Conservation (phyloP, 2,888 invertebrate genomes). For the Caenorhabditis sp. region DNA sequence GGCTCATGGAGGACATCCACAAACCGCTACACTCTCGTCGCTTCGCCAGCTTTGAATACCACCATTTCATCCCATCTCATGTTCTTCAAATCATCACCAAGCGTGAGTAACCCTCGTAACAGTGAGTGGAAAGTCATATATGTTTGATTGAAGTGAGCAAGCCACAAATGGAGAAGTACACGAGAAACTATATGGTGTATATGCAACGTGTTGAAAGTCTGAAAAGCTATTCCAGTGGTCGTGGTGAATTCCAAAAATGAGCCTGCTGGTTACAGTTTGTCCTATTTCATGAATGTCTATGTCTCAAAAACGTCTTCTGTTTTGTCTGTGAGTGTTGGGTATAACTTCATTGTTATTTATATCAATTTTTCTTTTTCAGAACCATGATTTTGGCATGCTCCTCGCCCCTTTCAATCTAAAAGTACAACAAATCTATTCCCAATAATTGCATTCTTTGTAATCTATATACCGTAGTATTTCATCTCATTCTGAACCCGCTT, state of each 20-base stretch:
- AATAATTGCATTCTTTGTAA: no score
- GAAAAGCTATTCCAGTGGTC: slow-evolving; percentile 27
- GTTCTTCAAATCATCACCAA: slow-evolving; percentile 10
- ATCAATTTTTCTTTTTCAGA: no score
- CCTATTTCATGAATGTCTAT: not conserved
- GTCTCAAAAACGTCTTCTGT: not conserved
- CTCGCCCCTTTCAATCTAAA: no score
- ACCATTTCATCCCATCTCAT: slow-evolving; percentile 48
- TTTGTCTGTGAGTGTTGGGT: not conserved
- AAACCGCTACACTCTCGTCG: slow-evolving; percentile 35
- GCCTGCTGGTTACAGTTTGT: not conserved
- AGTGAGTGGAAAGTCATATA: no score
- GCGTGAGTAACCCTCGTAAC: not conserved
- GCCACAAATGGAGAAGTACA: slow-evolving; percentile 27
- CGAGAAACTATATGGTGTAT: slow-evolving; percentile 29
- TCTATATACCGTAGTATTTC: no score
- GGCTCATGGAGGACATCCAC: slow-evolving; percentile 35
- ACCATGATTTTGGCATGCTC: no score
- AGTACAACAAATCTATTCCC: no score
- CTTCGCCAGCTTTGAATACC: slow-evolving; percentile 43
- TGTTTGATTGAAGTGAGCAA: slow-evolving; percentile 25
- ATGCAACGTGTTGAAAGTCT: slow-evolving; percentile 38
- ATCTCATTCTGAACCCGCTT: no score
- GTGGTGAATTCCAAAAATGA: slow-evolving; percentile 26
- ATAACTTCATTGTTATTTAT: no score